phyloP scores from a whole-genome alignment of 1,140 invertebrate species.

The Saccostrea glomerata region DNA sequence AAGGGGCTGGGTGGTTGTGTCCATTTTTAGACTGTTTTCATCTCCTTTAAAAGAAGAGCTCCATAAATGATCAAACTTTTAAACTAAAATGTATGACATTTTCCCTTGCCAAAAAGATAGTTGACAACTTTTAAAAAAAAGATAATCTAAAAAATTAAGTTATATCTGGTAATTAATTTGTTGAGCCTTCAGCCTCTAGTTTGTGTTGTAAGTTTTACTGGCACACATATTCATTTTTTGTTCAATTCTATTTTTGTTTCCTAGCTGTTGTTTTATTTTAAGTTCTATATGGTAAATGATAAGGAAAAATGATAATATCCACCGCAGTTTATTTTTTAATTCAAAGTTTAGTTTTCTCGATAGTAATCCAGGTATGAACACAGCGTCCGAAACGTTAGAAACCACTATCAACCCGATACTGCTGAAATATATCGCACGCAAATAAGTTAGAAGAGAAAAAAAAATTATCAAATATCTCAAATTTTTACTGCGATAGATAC shows the following conservation, averaged over 20 bases:
- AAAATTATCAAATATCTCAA: not conserved
- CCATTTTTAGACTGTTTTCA: too few species aligned
- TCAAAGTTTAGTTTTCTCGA: not conserved
- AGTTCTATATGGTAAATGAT: not conserved
- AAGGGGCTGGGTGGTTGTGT: too few species aligned
- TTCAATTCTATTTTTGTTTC: not conserved
- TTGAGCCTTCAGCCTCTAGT: too few species aligned
- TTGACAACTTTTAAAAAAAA: too few species aligned
- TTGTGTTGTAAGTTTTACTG: too few species aligned
- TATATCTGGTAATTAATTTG: too few species aligned
- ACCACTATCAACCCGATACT: not conserved
- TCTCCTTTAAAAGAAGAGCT: too few species aligned
- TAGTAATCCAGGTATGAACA: not conserved
- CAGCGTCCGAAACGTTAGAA: not conserved
- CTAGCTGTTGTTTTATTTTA: not conserved
- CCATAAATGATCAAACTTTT: too few species aligned
- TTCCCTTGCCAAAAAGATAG: too few species aligned
- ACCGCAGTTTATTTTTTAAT: not conserved
- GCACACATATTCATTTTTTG: not conserved
- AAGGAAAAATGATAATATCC: not conserved
- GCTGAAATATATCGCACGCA: slow-evolving; percentile 8
- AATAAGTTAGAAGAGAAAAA: not conserved
- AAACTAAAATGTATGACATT: too few species aligned
- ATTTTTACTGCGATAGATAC: slow-evolving; percentile 11
- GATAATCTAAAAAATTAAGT: too few species aligned